Conservation (phyloP, 92 coral and sea anemone species). For the Palythoa grandis region DNA sequence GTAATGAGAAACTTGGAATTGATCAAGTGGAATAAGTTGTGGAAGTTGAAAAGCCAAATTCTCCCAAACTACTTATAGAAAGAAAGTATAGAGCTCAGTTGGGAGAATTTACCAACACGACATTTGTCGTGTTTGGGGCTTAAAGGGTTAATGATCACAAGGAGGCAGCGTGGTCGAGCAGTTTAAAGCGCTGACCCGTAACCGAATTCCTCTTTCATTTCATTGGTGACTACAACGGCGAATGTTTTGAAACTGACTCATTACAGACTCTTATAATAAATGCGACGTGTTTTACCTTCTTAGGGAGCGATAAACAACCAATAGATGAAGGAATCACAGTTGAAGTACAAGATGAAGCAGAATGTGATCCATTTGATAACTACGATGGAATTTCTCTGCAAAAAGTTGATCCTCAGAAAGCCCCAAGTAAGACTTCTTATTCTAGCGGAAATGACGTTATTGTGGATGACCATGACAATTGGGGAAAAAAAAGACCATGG, state of each 20-base stretch:
- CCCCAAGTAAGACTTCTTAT: background rate
- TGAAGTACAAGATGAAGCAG: background rate
- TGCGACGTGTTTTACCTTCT: background rate
- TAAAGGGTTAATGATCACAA: too few relatives aligned
- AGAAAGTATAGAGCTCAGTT: too few relatives aligned
- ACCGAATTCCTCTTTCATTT: background rate
- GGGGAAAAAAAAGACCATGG: background rate
- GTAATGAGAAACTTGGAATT: too few relatives aligned
- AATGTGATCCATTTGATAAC: constrained; percentile 22
- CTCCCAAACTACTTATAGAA: too few relatives aligned
- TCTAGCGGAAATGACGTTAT: background rate
- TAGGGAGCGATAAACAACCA: background rate
- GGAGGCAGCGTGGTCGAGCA: too few relatives aligned
- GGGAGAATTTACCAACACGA: too few relatives aligned
- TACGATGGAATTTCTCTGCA: background rate
- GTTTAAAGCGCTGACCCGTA: too few relatives aligned
- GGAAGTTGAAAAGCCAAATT: too few relatives aligned
- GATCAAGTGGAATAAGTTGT: too few relatives aligned
- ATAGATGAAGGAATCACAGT: constrained; percentile 21
- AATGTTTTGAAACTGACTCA: background rate
- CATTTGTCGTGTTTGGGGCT: too few relatives aligned
- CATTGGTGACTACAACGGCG: background rate
- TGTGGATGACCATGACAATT: constrained; percentile 12
- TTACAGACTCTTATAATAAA: too few relatives aligned
- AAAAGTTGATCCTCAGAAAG: background rate